A percentile compares a stretch with the other conserved stretches of the same genome.
phyloP scores from a whole-genome alignment of 1,140 invertebrate species.

The Chironomus striatipennis region DNA sequence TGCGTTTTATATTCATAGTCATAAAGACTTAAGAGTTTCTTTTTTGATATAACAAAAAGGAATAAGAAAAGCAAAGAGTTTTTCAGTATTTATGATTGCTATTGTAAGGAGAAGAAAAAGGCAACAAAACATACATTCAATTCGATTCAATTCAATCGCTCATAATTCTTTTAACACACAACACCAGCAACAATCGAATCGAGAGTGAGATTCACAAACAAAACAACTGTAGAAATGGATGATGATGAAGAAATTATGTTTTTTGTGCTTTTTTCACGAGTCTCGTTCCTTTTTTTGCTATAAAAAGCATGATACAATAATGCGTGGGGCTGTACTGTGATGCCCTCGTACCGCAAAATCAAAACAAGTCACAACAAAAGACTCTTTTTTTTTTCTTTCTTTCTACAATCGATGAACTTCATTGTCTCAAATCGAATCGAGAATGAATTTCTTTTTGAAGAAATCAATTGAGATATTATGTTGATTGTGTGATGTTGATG shows the following conservation, averaged over 20 bases:
- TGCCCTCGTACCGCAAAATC: not conserved
- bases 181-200: no score
- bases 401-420: not conserved
- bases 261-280: not conserved
- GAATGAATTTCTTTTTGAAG: not conserved
- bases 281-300: not conserved
- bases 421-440: not conserved
- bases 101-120: not conserved
- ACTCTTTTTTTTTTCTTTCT: not conserved
- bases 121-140: constrained; percentile 1
- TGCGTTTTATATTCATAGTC: no score
- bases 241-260: not conserved
- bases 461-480: constrained; percentile 14
- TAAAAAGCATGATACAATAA: not conserved
- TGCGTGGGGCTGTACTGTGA: constrained; percentile 5
- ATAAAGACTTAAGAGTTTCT: not conserved
- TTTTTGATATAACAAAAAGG: not conserved
- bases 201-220: no score
- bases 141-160: not conserved
- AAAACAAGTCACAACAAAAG: not conserved
- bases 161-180: constrained; percentile 3
- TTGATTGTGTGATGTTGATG: constrained; percentile 1
- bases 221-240: no score
- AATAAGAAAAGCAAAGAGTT: not conserved
- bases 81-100: no score